These are phyloP conservation scores for Eupithecia pulchellata DNA, from an alignment of 2,888 invertebrate species.

Conservation along the genomic window DNA sequence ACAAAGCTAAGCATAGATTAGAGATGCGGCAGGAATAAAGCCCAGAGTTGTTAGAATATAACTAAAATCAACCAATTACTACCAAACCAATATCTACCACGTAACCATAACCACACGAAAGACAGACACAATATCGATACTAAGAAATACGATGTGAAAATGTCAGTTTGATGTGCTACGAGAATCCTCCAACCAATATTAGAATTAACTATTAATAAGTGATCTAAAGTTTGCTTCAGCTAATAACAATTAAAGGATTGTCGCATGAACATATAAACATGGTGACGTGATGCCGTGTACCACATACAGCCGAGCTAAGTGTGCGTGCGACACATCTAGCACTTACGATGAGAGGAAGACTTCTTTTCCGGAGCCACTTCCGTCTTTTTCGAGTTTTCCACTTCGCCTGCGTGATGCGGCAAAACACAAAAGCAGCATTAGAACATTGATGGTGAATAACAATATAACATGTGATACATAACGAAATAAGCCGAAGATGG, in stretches of 20 bases:
- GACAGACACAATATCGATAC: slow-evolving; percentile 43
- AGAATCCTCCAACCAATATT: slow-evolving; percentile 51
- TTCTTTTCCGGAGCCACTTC: slow-evolving; percentile 83
- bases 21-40: slow-evolving; percentile 24
- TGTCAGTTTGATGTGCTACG: slow-evolving; percentile 44
- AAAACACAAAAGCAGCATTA: slow-evolving; percentile 85
- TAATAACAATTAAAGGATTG: slow-evolving; percentile 48
- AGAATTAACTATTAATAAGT: background rate
- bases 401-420: slow-evolving; percentile 80
- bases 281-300: slow-evolving; percentile 43
- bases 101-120: slow-evolving; percentile 46
- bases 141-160: slow-evolving; percentile 45
- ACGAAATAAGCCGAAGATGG: slow-evolving; percentile 33
- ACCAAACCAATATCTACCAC: slow-evolving; percentile 49
- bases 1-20: slow-evolving; percentile 27
- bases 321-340: slow-evolving; percentile 78
- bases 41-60: slow-evolving; percentile 17
- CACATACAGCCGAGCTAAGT: slow-evolving; percentile 47
- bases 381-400: slow-evolving; percentile 82
- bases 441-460: slow-evolving; percentile 70
- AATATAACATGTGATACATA: slow-evolving; percentile 50
- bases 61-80: slow-evolving; percentile 28
- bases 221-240: background rate
- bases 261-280: slow-evolving; percentile 45
- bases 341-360: slow-evolving; percentile 82